Percentiles rank a stretch among this genome's conserved stretches.
These are phyloP conservation scores for Hystrix cristata DNA, from an alignment of 2,113 vertebrate species.

Conservation along the genomic window DNA sequence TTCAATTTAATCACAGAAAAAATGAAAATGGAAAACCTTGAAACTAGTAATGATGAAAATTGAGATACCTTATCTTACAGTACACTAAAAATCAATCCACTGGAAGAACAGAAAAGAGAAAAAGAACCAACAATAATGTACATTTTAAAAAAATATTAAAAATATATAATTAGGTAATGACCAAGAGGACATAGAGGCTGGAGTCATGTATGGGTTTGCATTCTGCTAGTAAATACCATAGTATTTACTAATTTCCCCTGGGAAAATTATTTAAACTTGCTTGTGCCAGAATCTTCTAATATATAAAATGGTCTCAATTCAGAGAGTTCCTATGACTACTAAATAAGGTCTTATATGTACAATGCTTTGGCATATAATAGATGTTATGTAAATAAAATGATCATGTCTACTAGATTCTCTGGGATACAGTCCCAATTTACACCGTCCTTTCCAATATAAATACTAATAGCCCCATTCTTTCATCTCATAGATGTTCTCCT, in stretches of 20 bases:
- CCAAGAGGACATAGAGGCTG: not conserved
- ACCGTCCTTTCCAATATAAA: not conserved
- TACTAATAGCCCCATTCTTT: not conserved
- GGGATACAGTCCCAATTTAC: not conserved
- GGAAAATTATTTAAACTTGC: not conserved
- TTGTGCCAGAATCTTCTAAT: not conserved
- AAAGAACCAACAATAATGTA: not conserved
- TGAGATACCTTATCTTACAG: not conserved
- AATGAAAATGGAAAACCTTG: not conserved
- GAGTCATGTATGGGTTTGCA: not conserved
- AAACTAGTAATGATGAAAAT: not conserved
- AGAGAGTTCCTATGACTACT: not conserved
- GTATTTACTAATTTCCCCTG: not conserved
- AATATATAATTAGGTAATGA: not conserved
- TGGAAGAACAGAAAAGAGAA: not conserved
- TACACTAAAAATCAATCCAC: not conserved
- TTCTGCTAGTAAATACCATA: not conserved
- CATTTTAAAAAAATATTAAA: not conserved
- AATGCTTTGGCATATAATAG: not conserved
- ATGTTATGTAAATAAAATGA: not conserved
- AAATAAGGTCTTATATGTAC: not conserved
- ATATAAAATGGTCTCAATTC: not conserved
- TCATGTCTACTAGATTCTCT: not conserved
- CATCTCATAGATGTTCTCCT: not conserved
- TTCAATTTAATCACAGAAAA: not conserved